A percentile compares a stretch with the other conserved stretches of the same genome.
These are phyloP conservation scores for Psilopsiagon aurifrons DNA, from an alignment of 2,113 vertebrate species.

Conservation along the genomic window DNA sequence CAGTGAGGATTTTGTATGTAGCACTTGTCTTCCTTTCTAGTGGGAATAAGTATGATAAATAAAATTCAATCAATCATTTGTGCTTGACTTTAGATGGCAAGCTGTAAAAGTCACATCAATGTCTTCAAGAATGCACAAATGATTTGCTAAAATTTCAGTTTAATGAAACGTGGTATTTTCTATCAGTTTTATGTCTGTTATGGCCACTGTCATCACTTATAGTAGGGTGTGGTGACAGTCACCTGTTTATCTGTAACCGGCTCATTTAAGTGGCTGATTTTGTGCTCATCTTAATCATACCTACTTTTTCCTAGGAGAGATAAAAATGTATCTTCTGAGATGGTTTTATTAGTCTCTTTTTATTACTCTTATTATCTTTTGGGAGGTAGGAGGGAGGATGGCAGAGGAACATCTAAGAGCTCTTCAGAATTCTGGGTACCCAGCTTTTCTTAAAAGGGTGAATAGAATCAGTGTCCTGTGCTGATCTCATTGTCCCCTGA, in stretches of 20 bases:
- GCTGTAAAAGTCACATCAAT: not conserved
- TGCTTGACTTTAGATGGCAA: not conserved
- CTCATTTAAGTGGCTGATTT: not conserved
- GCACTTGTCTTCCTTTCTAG: not conserved
- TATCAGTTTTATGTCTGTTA: not conserved
- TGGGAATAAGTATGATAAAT: not conserved
- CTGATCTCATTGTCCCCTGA: not conserved
- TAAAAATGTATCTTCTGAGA: not conserved
- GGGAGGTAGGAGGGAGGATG: fast-evolving
- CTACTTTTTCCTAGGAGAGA: not conserved
- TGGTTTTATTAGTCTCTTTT: not conserved
- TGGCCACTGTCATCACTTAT: fast-evolving
- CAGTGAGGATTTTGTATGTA: not conserved
- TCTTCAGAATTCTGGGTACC: not conserved
- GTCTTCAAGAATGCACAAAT: not conserved
- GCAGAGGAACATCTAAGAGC: not conserved
- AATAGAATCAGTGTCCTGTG: not conserved
- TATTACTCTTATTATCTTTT: not conserved
- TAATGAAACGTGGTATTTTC: not conserved
- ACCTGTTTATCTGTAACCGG: not conserved
- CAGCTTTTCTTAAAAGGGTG: not conserved
- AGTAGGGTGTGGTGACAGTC: not conserved
- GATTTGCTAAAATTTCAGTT: not conserved
- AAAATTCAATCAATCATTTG: not conserved
- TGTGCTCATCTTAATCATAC: not conserved